A percentile compares a stretch with the other conserved stretches of the same genome.
These are phyloP conservation scores for Nymphalis polychloros DNA, from an alignment of 2,888 invertebrate genomes.

Conservation along the genomic window DNA sequence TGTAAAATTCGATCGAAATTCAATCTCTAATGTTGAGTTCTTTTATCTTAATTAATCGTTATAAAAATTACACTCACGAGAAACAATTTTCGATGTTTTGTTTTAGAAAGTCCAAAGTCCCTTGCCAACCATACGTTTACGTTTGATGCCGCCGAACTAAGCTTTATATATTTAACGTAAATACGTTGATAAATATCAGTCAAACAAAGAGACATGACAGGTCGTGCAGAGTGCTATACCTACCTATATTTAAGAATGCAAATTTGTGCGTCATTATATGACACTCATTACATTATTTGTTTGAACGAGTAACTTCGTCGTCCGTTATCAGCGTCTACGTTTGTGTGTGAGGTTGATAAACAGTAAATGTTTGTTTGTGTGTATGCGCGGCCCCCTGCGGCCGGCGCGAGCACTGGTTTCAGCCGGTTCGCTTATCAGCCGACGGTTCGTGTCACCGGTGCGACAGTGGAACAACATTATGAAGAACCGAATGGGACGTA, in stretches of 20 bases:
- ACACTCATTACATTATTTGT: constrained; percentile 46
- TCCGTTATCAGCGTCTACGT: constrained; percentile 56
- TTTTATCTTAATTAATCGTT: too few relatives aligned
- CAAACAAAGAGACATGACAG: constrained; percentile 21
- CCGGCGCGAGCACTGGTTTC: constrained; percentile 63
- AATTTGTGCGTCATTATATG: constrained; percentile 58
- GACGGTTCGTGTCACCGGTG: constrained; percentile 57
- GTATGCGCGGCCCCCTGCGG: constrained; percentile 72
- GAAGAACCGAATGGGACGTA: constrained; percentile 31
- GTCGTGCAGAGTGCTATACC: constrained; percentile 31
- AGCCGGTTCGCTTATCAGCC: constrained; percentile 70
- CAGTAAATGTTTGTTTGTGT: constrained; percentile 37
- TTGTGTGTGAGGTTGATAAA: constrained; percentile 41
- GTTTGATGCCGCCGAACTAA: too few relatives aligned
- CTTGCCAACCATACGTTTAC: too few relatives aligned
- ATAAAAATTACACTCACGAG: too few relatives aligned
- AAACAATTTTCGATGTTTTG: too few relatives aligned
- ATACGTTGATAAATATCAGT: constrained; percentile 1
- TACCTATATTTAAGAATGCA: constrained; percentile 41
- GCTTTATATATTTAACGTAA: too few relatives aligned
- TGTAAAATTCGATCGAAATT: too few relatives aligned
- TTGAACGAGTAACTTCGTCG: constrained; percentile 49
- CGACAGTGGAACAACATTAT: constrained; percentile 41
- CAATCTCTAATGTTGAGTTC: too few relatives aligned
- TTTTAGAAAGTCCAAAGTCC: too few relatives aligned